Evolutionary conservation across 2,888 invertebrate genomes (phyloP).

Genomic region (Dione vanillae): DNA sequence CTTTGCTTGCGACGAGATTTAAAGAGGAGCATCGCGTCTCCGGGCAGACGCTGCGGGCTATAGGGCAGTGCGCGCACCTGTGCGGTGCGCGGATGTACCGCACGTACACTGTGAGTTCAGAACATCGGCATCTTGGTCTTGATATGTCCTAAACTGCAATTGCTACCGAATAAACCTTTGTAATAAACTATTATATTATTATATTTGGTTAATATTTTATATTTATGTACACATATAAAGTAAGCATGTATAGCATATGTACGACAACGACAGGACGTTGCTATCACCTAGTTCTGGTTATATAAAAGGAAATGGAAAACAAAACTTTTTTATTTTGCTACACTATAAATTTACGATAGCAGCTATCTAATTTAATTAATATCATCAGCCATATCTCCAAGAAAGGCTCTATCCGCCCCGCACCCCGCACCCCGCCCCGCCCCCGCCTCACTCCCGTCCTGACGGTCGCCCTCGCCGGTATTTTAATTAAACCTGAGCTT

Average conservation of each 20-base stretch:
- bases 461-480: slow-evolving; percentile 52
- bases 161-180: no score
- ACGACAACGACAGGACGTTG: no score
- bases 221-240: no score
- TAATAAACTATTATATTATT: no score
- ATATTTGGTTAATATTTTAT: no score
- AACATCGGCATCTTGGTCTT: no score
- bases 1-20: not conserved
- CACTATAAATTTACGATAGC: slow-evolving; percentile 9
- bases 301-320: slow-evolving; percentile 4
- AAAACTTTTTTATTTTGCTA: not conserved
- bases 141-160: no score
- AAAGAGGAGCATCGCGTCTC: not conserved
- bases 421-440: slow-evolving; percentile 36
- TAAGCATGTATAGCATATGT: no score
- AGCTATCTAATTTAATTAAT: slow-evolving; percentile 54
- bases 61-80: slow-evolving; percentile 31
- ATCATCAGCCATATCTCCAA: slow-evolving; percentile 47
- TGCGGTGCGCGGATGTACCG: not conserved
- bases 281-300: not conserved
- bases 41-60: slow-evolving; percentile 27
- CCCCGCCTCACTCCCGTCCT: slow-evolving; percentile 32
- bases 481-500: slow-evolving; percentile 60
- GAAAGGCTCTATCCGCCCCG: slow-evolving; percentile 37
- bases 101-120: no score